Evolutionary conservation across 2,797 vertebrate species (phyloP).

Genomic region (Discoglossus pictus): DNA sequence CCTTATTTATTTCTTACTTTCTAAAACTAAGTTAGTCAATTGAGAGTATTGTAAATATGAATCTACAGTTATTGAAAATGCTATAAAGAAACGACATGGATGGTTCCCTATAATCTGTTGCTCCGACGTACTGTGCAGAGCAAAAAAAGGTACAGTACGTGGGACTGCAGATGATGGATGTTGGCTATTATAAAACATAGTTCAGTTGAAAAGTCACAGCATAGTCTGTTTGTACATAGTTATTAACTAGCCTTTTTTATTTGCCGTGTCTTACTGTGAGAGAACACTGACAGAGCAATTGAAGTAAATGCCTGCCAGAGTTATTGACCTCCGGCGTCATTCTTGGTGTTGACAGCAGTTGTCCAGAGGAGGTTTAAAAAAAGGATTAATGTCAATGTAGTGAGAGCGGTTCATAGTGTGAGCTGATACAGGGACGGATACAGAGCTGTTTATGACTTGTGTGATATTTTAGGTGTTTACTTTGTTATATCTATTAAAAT

Average conservation of each 20-base stretch:
- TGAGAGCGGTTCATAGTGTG: slow-evolving; percentile 25
- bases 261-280: background rate
- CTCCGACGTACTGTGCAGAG: too few relatives aligned
- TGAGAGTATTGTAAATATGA: too few relatives aligned
- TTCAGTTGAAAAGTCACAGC: background rate
- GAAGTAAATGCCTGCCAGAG: slow-evolving; percentile 39
- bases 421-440: slow-evolving; percentile 1
- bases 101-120: too few relatives aligned
- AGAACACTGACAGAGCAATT: slow-evolving; percentile 40
- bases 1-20: too few relatives aligned
- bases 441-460: background rate
- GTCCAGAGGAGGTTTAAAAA: slow-evolving; percentile 38
- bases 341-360: slow-evolving; percentile 47
- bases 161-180: background rate
- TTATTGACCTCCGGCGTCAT: slow-evolving; percentile 1
- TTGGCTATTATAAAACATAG: background rate
- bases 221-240: slow-evolving; percentile 7
- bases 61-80: too few relatives aligned
- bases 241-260: slow-evolving; percentile 8
- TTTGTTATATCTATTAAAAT: too few relatives aligned
- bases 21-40: too few relatives aligned
- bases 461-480: too few relatives aligned
- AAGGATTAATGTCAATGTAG: slow-evolving; percentile 54
- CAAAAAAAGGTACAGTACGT: too few relatives aligned
- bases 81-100: too few relatives aligned